phyloP scores from a whole-genome alignment of 2,113 vertebrate genomes.

The Semicossyphus pulcher region DNA sequence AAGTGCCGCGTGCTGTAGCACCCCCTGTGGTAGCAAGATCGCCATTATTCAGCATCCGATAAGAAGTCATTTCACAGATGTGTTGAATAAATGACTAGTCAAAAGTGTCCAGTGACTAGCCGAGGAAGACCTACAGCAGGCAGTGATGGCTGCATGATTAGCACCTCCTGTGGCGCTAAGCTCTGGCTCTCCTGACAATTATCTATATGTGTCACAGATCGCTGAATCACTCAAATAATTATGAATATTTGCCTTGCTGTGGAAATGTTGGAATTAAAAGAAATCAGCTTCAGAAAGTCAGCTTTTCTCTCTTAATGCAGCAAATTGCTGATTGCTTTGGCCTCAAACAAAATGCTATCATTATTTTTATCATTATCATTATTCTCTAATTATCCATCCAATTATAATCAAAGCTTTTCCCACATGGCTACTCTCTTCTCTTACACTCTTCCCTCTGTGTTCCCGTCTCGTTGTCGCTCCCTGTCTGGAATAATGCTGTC shows the following conservation, averaged over 20 bases:
- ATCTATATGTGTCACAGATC: slow-evolving; percentile 52
- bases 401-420: slow-evolving; percentile 62
- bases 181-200: slow-evolving; percentile 39
- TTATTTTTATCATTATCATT: slow-evolving; percentile 62
- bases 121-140: slow-evolving; percentile 50
- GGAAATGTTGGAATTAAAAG: slow-evolving; percentile 47
- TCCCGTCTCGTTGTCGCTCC: neutral
- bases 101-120: slow-evolving; percentile 27
- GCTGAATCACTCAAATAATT: slow-evolving; percentile 44
- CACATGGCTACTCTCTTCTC: slow-evolving; percentile 28
- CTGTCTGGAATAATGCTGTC: slow-evolving; percentile 10
- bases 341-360: slow-evolving; percentile 52
- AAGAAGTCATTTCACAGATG: slow-evolving; percentile 50
- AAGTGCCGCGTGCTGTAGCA: slow-evolving; percentile 7
- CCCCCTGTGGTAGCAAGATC: slow-evolving; percentile 36
- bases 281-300: slow-evolving; percentile 33
- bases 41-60: slow-evolving; percentile 52
- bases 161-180: slow-evolving; percentile 44
- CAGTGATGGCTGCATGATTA: slow-evolving; percentile 37
- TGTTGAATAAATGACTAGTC: slow-evolving; percentile 50
- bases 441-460: neutral
- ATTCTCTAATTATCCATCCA: slow-evolving; percentile 61
- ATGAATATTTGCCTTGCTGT: slow-evolving; percentile 15
- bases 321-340: slow-evolving; percentile 41
- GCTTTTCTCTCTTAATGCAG: slow-evolving; percentile 28